Conservation (phyloP, 2,888 invertebrate genomes). For the Diplolepis rosae region DNA sequence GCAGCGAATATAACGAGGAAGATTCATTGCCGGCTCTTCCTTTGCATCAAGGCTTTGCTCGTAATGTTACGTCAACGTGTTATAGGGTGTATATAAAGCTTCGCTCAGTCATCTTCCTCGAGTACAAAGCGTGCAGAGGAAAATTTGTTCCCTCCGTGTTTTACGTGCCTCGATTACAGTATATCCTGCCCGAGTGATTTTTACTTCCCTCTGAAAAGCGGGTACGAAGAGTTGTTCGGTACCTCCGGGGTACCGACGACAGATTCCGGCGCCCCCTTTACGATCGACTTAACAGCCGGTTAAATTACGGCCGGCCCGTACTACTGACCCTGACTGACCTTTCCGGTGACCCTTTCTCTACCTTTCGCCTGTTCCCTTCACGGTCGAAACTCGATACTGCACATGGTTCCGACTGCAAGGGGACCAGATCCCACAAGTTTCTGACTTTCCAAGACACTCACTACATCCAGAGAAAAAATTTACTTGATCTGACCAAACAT, state of each 20-base stretch:
- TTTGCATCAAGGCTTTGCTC: background rate
- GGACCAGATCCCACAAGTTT: conserved; percentile 16
- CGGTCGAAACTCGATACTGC: conserved; percentile 20
- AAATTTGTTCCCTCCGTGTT: conserved; percentile 30
- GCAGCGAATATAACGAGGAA: conserved; percentile 3
- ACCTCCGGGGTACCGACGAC: conserved; percentile 25
- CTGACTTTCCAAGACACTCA: conserved; percentile 8
- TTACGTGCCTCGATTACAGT: conserved; percentile 31
- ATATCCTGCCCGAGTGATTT: conserved; percentile 22
- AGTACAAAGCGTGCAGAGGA: conserved; percentile 18
- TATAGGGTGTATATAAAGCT: conserved; percentile 15
- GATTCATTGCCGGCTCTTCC: conserved; percentile 7
- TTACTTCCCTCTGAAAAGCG: conserved; percentile 24
- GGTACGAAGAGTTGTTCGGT: conserved; percentile 14
- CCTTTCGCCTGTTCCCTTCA: conserved; percentile 40
- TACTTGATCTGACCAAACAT: no score
- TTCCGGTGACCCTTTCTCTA: conserved; percentile 43
- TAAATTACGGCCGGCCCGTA: conserved; percentile 60
- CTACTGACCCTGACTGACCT: conserved; percentile 49
- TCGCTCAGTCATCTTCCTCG: conserved; percentile 13
- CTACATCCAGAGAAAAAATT: no score
- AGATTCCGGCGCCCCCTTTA: conserved; percentile 59
- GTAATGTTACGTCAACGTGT: conserved; percentile 14
- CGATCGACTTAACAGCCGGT: conserved; percentile 62
- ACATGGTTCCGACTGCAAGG: conserved; percentile 13